Conservation (phyloP, 2,797 vertebrate species). For the Molossus molossus region DNA sequence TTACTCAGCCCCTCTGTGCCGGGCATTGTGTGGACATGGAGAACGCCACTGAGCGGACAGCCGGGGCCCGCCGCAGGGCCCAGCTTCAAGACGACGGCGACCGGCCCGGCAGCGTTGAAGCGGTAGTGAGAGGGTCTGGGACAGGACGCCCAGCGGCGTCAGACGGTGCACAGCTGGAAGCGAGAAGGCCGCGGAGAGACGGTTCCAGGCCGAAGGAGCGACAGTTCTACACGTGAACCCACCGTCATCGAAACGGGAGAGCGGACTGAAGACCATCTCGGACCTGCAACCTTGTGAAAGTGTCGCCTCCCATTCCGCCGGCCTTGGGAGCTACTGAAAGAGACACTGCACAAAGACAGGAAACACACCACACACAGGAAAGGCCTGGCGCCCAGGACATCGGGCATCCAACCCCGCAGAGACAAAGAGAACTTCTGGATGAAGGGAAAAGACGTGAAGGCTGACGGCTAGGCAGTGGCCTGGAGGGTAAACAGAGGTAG, state of each 20-base stretch:
- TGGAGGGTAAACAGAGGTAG: fast-evolving
- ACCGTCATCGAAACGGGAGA: fast-evolving
- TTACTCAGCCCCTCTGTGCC: fast-evolving
- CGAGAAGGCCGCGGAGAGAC: not conserved
- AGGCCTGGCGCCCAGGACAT: not conserved
- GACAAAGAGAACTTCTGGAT: no score
- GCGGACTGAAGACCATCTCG: not conserved
- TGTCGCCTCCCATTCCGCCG: not conserved
- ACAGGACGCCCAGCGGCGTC: not conserved
- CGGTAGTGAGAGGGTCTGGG: fast-evolving
- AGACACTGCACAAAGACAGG: not conserved
- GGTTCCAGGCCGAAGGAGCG: not conserved
- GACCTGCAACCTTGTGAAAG: not conserved
- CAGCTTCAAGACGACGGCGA: no score
- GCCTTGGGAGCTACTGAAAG: not conserved
- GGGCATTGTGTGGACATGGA: not conserved
- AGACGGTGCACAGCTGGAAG: not conserved
- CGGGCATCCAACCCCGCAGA: not conserved
- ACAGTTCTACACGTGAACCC: not conserved
- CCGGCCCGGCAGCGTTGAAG: fast-evolving
- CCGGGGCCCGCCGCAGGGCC: fast-evolving
- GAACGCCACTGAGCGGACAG: no score
- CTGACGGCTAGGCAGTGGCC: not conserved
- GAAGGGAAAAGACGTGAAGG: not conserved
- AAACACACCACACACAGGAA: not conserved